Evolutionary conservation across 2,113 vertebrate species (phyloP), one percentile per base, ranked within the genome.

Genomic region (Chaetops frenatus): DNA sequence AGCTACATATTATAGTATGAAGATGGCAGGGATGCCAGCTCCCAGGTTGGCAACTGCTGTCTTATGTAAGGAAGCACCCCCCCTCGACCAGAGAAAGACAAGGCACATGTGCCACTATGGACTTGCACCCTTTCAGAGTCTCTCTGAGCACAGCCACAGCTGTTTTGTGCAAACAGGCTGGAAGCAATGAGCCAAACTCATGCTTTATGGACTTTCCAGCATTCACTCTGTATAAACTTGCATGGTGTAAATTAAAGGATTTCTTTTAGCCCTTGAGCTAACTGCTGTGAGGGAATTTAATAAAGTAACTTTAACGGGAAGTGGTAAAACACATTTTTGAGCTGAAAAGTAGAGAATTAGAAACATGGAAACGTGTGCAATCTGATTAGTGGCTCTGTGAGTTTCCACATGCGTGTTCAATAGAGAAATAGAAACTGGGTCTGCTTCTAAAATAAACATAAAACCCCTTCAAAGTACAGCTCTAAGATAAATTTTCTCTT

Each of bases 401-500:
- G 62, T 65, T 94, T 79, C 33, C 53, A 69, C 36, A 31, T 20
- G 24, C 8, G 0, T 13, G 66, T 82, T 90, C 58, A 81, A 24
- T 35, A 62, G 66, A 65, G 84, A 91, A 62, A 64, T 6, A 31
- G 50, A 95, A 81, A 87, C 64, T 48, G 61, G 10, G 33, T 57
- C 74, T 86, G 36, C 62, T 88, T 93, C 93, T 82, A 87, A 95
- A 96, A 87, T 72, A 44, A 86, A 82, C 31, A 73, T 61, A 74
- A 89, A 95, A 13, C 47, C 33, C 35, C 80, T 90, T 85, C 74
- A 47, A 88, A 96, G 60, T 38, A 35, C 28, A 83, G n/a, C 12
- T 92, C 19, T 85, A 72, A 88, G 71, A 65, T 29, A 92, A 47
- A 24, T 44, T 86, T 94, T 90, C 67, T 88, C 72, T 45, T 87